phyloP scores from a whole-genome alignment of 2,888 invertebrate genomes.

The Emmelina monodactyla region DNA sequence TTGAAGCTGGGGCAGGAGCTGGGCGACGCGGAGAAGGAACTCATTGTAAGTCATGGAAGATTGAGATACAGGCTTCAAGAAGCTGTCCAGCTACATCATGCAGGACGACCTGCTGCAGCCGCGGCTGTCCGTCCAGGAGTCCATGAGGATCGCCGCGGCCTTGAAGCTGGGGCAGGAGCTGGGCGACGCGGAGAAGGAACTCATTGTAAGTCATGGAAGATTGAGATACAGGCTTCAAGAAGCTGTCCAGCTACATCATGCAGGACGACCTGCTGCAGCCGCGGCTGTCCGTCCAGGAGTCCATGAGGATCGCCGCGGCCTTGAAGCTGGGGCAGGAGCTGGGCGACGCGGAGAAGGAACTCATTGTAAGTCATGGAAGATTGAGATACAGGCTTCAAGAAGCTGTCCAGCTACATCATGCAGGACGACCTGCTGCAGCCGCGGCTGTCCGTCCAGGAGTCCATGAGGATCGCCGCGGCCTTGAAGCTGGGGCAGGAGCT shows the following conservation, averaged over 20 bases:
- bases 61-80: too few relatives aligned
- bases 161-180: slow-evolving; percentile 73
- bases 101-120: slow-evolving; percentile 78
- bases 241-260: slow-evolving; percentile 82
- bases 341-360: slow-evolving; percentile 62
- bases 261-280: slow-evolving; percentile 78
- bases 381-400: too few relatives aligned
- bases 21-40: slow-evolving; percentile 62
- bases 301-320: slow-evolving; percentile 77
- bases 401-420: slow-evolving; percentile 82
- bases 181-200: slow-evolving; percentile 62
- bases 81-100: slow-evolving; percentile 82
- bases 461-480: slow-evolving; percentile 77
- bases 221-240: too few relatives aligned
- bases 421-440: slow-evolving; percentile 78
- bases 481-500: slow-evolving; percentile 73
- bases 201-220: slow-evolving; percentile 72
- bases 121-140: slow-evolving; percentile 74
- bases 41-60: slow-evolving; percentile 72
- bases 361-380: slow-evolving; percentile 72
- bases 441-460: slow-evolving; percentile 74
- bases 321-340: slow-evolving; percentile 73
- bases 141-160: slow-evolving; percentile 77
- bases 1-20: slow-evolving; percentile 73
- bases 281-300: slow-evolving; percentile 74